These are phyloP conservation scores for Mastacembelus armatus DNA, from an alignment of 2,797 vertebrate genomes.

Conservation along the genomic window DNA sequence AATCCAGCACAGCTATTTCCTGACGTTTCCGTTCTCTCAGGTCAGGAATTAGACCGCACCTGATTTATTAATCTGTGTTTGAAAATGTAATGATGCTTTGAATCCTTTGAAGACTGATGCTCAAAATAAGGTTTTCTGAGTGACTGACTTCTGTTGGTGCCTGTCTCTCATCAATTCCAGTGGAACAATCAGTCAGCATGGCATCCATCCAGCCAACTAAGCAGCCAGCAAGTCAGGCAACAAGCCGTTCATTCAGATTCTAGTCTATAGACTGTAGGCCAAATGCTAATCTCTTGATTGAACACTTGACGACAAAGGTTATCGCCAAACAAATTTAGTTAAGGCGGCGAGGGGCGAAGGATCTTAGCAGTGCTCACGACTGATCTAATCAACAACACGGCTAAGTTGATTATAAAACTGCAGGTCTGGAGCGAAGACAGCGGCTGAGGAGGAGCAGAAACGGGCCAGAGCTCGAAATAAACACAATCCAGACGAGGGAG, in stretches of 20 bases:
- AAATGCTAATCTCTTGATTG: slow-evolving; percentile 77
- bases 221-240: slow-evolving; percentile 14
- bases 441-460: slow-evolving; percentile 44
- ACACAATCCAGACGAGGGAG: no score
- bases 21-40: not conserved
- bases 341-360: slow-evolving; percentile 65
- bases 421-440: slow-evolving; percentile 56
- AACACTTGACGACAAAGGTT: slow-evolving; percentile 79
- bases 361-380: slow-evolving; percentile 61
- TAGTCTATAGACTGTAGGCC: slow-evolving; percentile 65
- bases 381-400: slow-evolving; percentile 80
- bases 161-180: no score
- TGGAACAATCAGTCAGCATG: not conserved
- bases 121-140: not conserved
- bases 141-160: slow-evolving; percentile 10
- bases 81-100: no score
- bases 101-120: not conserved
- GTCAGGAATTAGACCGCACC: not conserved
- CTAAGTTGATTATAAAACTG: slow-evolving; percentile 76
- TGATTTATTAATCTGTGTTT: slow-evolving; percentile 15
- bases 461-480: no score
- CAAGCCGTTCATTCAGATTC: slow-evolving; percentile 39
- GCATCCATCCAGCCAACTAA: slow-evolving; percentile 10
- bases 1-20: not conserved
- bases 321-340: slow-evolving; percentile 78